A percentile compares a stretch with the other conserved stretches of the same genome.
Evolutionary conservation across 2,113 vertebrate species (phyloP).

Genomic region (Hyperopisus bebe): DNA sequence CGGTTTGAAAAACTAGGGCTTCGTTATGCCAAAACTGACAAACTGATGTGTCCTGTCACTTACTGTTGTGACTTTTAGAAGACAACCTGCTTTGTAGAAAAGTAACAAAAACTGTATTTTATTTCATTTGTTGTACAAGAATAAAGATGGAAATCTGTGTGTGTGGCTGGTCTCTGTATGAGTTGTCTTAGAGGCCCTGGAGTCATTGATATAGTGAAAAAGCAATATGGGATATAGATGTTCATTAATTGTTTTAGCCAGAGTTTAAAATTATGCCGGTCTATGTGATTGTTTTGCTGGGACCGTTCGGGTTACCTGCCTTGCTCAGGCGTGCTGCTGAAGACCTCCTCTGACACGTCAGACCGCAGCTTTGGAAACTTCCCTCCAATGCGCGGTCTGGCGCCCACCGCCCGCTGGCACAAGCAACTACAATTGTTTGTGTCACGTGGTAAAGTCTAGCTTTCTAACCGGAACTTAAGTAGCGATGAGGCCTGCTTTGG

Average conservation of each 20-base stretch:
- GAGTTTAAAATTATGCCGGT: not conserved
- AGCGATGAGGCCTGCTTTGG: not conserved
- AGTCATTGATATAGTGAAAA: not conserved
- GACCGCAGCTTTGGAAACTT: not conserved
- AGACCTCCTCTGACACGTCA: not conserved
- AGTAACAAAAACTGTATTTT: slow-evolving; percentile 17
- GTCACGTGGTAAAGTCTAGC: not conserved
- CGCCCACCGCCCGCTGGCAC: not conserved
- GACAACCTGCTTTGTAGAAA: slow-evolving; percentile 31
- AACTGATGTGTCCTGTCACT: slow-evolving; percentile 15
- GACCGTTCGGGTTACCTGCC: not conserved
- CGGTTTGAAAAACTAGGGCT: slow-evolving; percentile 40
- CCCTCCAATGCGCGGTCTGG: not conserved
- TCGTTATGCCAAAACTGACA: slow-evolving; percentile 45
- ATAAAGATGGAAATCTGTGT: slow-evolving; percentile 13
- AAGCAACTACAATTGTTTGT: not conserved
- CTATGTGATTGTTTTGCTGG: not conserved
- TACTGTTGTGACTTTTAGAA: slow-evolving; percentile 37
- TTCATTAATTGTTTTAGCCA: not conserved
- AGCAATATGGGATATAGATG: not conserved
- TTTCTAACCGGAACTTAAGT: not conserved
- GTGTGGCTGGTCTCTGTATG: not conserved
- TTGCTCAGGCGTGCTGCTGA: not conserved
- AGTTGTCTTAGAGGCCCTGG: not conserved
- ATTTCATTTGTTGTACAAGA: slow-evolving; percentile 24